Percentiles rank a stretch among this genome's conserved stretches.
Conservation (phyloP, 2,113 vertebrate species). For the Ivindomyrus marchei region DNA sequence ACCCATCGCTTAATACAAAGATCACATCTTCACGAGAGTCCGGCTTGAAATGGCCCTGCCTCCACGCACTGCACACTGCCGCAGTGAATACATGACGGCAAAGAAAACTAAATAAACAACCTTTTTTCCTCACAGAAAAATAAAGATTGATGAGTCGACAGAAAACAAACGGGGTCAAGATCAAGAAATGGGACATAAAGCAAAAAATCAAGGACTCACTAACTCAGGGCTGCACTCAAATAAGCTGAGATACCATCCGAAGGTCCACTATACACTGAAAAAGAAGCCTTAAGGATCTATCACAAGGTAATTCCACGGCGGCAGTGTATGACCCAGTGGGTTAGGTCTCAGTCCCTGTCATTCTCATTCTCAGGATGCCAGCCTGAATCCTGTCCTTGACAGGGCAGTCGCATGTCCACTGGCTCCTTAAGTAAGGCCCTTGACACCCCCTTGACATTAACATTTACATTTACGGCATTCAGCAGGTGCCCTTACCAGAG, state of each 20-base stretch:
- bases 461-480: too few species aligned
- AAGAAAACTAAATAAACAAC: background rate
- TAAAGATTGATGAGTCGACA: background rate
- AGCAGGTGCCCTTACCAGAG: too few species aligned
- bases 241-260: background rate
- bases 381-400: background rate
- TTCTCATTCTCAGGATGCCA: too few species aligned
- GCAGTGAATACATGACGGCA: background rate
- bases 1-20: background rate
- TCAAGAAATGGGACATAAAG: background rate
- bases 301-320: background rate
- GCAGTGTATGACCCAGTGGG: background rate
- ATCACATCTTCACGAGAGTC: background rate
- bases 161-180: background rate
- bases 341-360: background rate
- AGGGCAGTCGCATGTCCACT: background rate
- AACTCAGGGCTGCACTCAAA: background rate
- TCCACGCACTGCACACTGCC: background rate
- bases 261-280: background rate
- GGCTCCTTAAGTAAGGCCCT: background rate
- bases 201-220: background rate
- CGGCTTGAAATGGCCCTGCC: too few species aligned
- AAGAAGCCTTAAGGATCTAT: background rate
- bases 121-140: background rate
- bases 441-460: too few species aligned